Evolutionary conservation across 2,113 vertebrate species (phyloP).

Genomic region (Cyphomyrus discorhynchus): DNA sequence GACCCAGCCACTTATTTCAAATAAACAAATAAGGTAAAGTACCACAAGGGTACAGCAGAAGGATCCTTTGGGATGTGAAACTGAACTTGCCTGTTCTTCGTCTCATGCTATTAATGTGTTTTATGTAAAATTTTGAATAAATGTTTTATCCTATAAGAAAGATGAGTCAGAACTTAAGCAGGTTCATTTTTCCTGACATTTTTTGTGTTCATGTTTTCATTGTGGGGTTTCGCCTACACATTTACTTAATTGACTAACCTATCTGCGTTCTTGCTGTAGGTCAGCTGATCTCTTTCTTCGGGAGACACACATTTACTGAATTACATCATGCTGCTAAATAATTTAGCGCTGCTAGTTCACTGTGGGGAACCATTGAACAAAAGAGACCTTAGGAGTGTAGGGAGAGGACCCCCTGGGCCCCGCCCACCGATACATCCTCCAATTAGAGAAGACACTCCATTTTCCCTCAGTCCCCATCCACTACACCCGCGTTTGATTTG

Average conservation of each 20-base stretch:
- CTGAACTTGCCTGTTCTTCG: not conserved
- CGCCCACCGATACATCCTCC: not conserved
- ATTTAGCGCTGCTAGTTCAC: not conserved
- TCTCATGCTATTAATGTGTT: not conserved
- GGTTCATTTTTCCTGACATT: not conserved
- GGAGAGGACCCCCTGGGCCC: not conserved
- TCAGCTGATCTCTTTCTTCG: not conserved
- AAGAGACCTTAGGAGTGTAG: not conserved
- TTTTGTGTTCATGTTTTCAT: not conserved
- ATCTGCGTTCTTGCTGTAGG: not conserved
- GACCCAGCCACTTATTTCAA: not conserved
- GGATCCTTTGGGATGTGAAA: not conserved
- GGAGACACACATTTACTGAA: not conserved
- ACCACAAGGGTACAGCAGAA: not conserved
- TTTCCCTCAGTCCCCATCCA: not conserved
- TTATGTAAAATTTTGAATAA: not conserved
- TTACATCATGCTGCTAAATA: not conserved
- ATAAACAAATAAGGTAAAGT: not conserved
- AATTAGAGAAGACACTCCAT: not conserved
- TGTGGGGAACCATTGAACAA: not conserved
- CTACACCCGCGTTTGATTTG: not conserved
- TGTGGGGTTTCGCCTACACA: not conserved
- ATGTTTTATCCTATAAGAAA: not conserved
- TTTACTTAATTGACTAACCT: not conserved
- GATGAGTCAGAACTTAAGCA: not conserved